A percentile compares a stretch with the other conserved stretches of the same genome.
These are phyloP conservation scores for Sepiola atlantica DNA, from an alignment of 2,888 invertebrate genomes.

Conservation along the genomic window DNA sequence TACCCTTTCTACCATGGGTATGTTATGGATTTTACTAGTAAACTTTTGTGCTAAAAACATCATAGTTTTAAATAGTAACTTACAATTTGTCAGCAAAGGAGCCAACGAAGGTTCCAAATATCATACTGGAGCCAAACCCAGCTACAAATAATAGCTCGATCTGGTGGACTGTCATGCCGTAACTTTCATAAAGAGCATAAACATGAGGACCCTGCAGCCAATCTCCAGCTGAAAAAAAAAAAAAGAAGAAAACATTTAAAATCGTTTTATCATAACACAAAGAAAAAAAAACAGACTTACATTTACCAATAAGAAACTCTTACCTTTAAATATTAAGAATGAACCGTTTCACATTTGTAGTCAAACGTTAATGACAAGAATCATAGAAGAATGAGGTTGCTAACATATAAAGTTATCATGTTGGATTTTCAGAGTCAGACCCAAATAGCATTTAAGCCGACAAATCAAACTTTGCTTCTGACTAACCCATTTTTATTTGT, in stretches of 20 bases:
- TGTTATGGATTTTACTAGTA: background rate
- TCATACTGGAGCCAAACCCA: slow-evolving; percentile 77
- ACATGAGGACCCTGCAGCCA: slow-evolving; percentile 78
- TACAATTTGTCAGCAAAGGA: slow-evolving; percentile 77
- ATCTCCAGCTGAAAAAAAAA: slow-evolving; percentile 75
- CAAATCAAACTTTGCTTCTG: too few species aligned
- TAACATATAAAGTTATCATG: too few species aligned
- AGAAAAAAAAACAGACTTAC: too few species aligned
- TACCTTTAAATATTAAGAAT: too few species aligned
- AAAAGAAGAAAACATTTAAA: background rate
- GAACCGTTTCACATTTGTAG: too few species aligned
- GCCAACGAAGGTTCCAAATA: slow-evolving; percentile 77
- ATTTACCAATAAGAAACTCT: too few species aligned
- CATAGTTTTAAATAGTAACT: slow-evolving; percentile 59
- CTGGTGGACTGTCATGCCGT: slow-evolving; percentile 76
- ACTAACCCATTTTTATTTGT: too few species aligned
- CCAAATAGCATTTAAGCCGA: too few species aligned
- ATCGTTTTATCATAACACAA: background rate
- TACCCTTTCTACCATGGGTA: too few species aligned
- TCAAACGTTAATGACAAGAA: too few species aligned
- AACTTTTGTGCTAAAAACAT: background rate
- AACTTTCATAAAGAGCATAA: slow-evolving; percentile 77
- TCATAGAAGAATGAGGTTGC: too few species aligned
- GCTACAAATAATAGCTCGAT: slow-evolving; percentile 77
- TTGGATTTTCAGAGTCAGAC: too few species aligned